phyloP scores from a whole-genome alignment of 2,888 invertebrate genomes.

The Agapostemon virescens region DNA sequence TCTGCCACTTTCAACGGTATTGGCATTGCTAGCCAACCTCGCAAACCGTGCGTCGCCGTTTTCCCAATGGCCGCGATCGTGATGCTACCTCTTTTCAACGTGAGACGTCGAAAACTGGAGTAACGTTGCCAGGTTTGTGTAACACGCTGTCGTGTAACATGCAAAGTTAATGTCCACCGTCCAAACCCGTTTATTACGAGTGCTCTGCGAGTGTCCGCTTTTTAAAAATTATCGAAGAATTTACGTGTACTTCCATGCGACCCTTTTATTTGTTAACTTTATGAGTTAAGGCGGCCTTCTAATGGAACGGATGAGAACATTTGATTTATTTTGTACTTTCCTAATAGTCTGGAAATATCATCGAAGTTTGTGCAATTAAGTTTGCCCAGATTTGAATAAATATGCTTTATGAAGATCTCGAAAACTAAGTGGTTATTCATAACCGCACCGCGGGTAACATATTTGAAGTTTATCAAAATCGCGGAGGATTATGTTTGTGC shows the following conservation, averaged over 20 bases:
- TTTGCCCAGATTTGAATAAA: no score
- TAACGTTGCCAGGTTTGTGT: background rate
- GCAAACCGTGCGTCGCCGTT: constrained; percentile 25
- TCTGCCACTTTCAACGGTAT: constrained; percentile 46
- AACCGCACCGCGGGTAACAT: no score
- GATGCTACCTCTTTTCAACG: background rate
- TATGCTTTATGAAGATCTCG: no score
- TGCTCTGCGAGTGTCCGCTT: background rate
- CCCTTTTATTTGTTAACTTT: no score
- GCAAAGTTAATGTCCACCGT: background rate
- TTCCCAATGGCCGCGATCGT: constrained; percentile 16
- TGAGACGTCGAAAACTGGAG: background rate
- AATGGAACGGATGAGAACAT: no score
- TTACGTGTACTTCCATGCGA: background rate
- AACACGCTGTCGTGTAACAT: background rate
- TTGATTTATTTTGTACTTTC: no score
- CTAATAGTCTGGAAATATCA: no score
- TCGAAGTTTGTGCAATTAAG: no score
- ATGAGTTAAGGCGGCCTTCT: no score
- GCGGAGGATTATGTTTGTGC: no score
- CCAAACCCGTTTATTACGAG: background rate
- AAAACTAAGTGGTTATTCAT: no score
- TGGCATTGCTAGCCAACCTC: constrained; percentile 34
- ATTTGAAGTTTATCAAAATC: no score
- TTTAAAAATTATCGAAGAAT: background rate